Evolutionary conservation across 2,888 invertebrate genomes (phyloP).

Genomic region (Metalampra italica): DNA sequence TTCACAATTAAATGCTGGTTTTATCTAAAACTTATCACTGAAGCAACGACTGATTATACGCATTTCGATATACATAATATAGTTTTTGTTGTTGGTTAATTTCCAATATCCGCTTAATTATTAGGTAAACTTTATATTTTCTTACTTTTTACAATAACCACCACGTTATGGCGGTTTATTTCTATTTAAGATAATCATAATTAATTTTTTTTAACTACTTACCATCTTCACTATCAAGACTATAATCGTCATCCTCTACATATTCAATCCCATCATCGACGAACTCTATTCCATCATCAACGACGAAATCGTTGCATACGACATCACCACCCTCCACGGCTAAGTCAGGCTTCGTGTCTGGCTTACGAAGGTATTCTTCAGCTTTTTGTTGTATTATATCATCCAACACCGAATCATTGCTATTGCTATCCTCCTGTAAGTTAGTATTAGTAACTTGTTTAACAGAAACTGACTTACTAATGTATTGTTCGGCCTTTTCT

Average conservation of each 20-base stretch:
- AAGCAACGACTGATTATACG: no score
- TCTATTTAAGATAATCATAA: no score
- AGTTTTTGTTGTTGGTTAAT: no score
- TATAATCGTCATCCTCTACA: slow-evolving; percentile 33
- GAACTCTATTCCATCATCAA: slow-evolving; percentile 28
- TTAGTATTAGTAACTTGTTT: background rate
- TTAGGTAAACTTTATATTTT: no score
- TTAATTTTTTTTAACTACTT: no score
- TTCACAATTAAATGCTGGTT: no score
- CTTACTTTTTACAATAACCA: no score
- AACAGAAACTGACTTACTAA: no score
- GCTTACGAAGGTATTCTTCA: slow-evolving; percentile 5
- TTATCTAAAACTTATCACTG: no score
- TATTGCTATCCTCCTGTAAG: background rate
- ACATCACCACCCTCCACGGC: background rate
- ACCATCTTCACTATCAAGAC: background rate
- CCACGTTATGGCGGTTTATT: no score
- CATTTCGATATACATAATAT: no score
- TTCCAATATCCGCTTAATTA: no score
- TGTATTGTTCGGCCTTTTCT: slow-evolving; percentile 8
- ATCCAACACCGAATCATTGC: slow-evolving; percentile 1
- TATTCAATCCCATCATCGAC: slow-evolving; percentile 47
- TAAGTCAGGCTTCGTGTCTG: background rate
- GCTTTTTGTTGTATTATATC: slow-evolving; percentile 11
- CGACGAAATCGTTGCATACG: background rate